Evolutionary conservation across 2,113 vertebrate species (phyloP), one percentile per base, ranked within the genome.

Genomic region (Hippopotamus amphibius): DNA sequence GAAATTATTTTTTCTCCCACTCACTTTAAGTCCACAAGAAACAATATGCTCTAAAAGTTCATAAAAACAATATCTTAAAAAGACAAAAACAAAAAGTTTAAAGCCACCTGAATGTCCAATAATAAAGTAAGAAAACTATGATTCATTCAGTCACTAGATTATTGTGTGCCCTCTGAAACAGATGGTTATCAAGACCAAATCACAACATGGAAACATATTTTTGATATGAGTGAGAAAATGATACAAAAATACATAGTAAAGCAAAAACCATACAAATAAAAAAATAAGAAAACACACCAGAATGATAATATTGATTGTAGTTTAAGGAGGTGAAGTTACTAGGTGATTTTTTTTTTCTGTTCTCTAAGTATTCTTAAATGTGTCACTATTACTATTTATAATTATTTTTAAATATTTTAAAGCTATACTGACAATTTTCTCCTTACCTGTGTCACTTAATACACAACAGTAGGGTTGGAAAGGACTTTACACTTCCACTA

Each of bases 11-110:
- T 72, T 77, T 48, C 33, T 86, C n/a, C 46, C 28, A 37, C 26
- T 87, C 14, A 91, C 83, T 30, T 74, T 76, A 53, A 91, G 59
- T 71, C 16, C 30, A 19, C 80, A 90, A 93, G 50, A 69, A 95
- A 37, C 41, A 90, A 71, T 48, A 61, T 37, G 7, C 77, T 65
- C 84, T 66, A 59, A 53, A 95, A 93, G 28, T 43, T 57, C 59
- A 53, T 82, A 28, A 93, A 93, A 90, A 68, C 15, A 72, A 46
- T 22, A 89, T 30, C 28, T 89, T 46, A 65, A 88, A 86, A 61
- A 88, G 68, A 71, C 22, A 91, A 77, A 68, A 68, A 6, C 26
- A 50, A 69, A 41, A 55, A n/a, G 66, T 50, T 76, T 37, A 85
- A 95, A 77, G 72, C 26, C 50, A 76, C 6, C 5, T 86, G 41